Evolutionary conservation across 1,140 invertebrate species (phyloP).

Genomic region (Campodea augens): DNA sequence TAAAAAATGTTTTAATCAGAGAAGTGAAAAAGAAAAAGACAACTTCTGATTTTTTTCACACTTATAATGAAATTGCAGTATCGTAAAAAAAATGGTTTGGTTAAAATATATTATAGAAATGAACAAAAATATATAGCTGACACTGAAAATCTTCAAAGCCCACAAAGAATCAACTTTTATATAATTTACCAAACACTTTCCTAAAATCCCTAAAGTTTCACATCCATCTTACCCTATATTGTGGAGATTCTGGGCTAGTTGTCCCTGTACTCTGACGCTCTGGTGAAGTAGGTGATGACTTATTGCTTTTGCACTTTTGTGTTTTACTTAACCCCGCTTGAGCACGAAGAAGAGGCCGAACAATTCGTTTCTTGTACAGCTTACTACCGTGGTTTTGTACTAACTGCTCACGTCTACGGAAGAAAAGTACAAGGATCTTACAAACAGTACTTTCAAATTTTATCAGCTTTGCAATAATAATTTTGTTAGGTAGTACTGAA

Average conservation of each 20-base stretch:
- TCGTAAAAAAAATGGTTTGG: slow-evolving; percentile 3
- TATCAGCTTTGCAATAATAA: no score
- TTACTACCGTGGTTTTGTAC: slow-evolving; percentile 25
- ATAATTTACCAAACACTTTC: no score
- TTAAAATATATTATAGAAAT: slow-evolving; percentile 11
- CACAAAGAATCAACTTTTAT: no score
- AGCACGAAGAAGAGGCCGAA: slow-evolving; percentile 38
- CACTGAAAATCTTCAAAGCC: no score
- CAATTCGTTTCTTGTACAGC: slow-evolving; percentile 33
- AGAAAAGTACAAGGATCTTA: no score
- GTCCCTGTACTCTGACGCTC: slow-evolving; percentile 21
- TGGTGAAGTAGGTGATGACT: slow-evolving; percentile 28
- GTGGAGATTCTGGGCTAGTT: slow-evolving; percentile 24
- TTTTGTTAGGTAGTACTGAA: no score
- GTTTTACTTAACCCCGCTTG: slow-evolving; percentile 32
- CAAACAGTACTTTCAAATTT: no score
- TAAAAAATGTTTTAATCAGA: no score
- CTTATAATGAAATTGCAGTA: background rate
- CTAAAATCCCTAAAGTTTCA: background rate
- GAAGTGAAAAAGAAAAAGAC: no score
- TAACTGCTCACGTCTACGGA: slow-evolving; percentile 33
- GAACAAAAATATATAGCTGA: no score
- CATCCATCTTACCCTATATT: slow-evolving; percentile 11
- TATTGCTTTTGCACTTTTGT: slow-evolving; percentile 24
- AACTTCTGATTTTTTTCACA: slow-evolving; percentile 1